Base-by-base conservation (phyloP, 2,113 vertebrate species). In the Chloropsis hardwickii region DNA sequence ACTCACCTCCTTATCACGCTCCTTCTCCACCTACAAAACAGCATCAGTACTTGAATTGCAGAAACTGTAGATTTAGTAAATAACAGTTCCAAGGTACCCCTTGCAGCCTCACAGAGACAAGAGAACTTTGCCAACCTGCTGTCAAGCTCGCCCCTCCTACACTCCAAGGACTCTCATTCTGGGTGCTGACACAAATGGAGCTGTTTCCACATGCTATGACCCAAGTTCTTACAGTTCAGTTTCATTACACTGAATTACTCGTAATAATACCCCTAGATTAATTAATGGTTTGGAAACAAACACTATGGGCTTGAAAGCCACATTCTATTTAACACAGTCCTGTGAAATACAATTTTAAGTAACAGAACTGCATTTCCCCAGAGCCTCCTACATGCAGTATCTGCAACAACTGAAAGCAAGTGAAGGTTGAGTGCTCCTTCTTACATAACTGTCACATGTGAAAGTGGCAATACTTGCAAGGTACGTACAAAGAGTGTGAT, bases 1-100 rank as follows among this genome's bases (percentile, higher is more conserved):
- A 16, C 98, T 98, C 27, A 98, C 98, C 61, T 99, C 98, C 88
- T 99, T 99, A 62, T 98, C 98, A 12, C 98, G 98, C 44, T 99
- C 98, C 56, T 98, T 99, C 82, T 99, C 98, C 94, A 99, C 98
- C 98, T 98, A 42, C 12, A 19, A 5, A 24, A 33, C n/a, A 44
- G 1, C 0, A 70, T 6, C 12, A 14, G 5, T 5, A 65, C 1
- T 7, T 48, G 0, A 48, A 37, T 0, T 44, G 1, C 45, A 6
- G 24, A 67, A 65, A 3, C 25, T 6, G 0, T 1, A 5, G 10
- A 2, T 28, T 42, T 7, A 11, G 0, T 4, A 7, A 9, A 0
- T 2, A 44, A 10, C 3, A 39, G 2, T 9, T 9, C 4, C 10
- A 3, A 27, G 0, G 0, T 7, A 44, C 0, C 9, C 48, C 35